These are phyloP conservation scores for Rhagologus leucostigma DNA, from an alignment of 2,113 vertebrate species.

Conservation along the genomic window DNA sequence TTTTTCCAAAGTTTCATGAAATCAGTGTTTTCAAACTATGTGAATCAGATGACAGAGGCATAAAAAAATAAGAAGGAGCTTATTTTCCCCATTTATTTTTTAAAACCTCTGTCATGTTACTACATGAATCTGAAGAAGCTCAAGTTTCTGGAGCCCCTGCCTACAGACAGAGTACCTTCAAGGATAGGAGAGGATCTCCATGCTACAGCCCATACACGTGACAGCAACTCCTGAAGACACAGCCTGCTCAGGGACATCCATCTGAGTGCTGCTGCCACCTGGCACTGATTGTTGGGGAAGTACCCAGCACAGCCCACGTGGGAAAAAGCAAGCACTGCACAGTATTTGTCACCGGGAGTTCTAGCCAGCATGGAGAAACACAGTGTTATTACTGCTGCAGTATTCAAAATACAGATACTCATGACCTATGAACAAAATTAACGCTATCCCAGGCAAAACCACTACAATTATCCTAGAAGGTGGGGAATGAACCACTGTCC, in stretches of 20 bases:
- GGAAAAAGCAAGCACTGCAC: background rate
- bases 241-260: background rate
- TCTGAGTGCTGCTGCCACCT: fast-evolving
- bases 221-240: background rate
- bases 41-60: background rate
- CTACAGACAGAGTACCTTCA: too few species aligned
- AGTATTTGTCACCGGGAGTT: background rate
- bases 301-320: fast-evolving
- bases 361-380: background rate
- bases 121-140: background rate
- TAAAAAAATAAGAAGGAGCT: background rate
- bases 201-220: fast-evolving
- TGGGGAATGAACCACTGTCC: background rate
- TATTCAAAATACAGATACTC: background rate
- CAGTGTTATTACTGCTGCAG: background rate
- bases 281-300: background rate
- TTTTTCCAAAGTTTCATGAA: background rate
- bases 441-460: background rate
- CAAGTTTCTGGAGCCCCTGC: background rate
- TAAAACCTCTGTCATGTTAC: background rate
- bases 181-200: background rate
- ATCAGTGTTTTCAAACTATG: background rate
- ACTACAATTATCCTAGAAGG: background rate
- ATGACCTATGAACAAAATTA: background rate
- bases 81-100: background rate